Conservation (phyloP, 2,888 invertebrate species). For the Drosophila emarginata region DNA sequence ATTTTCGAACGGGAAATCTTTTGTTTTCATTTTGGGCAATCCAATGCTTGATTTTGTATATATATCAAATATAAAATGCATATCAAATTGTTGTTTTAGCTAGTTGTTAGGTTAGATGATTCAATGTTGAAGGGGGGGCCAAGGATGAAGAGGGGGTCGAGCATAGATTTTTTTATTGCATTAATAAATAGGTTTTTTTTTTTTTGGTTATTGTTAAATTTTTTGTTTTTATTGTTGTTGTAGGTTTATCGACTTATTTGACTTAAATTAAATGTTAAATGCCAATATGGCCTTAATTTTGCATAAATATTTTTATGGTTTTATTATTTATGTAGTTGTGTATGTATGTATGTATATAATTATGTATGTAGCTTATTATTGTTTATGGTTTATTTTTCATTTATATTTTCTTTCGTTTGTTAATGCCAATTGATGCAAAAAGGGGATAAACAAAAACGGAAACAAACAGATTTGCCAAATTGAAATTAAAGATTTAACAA, state of each 20-base stretch:
- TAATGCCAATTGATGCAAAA: conserved; percentile 46
- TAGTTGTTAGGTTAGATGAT: conserved; percentile 21
- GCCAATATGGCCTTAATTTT: conserved; percentile 68
- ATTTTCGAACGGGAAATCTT: conserved; percentile 33
- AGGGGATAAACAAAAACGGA: conserved; percentile 14
- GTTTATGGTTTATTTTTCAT: conserved; percentile 43
- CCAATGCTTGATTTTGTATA: conserved; percentile 21
- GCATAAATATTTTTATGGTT: conserved; percentile 46
- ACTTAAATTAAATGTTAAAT: conserved; percentile 28
- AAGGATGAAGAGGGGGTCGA: conserved; percentile 24
- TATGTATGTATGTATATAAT: conserved; percentile 33
- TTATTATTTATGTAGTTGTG: conserved; percentile 23
- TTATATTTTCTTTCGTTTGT: conserved; percentile 9
- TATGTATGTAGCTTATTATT: conserved; percentile 56
- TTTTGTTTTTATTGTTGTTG: conserved; percentile 9
- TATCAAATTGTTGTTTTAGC: conserved; percentile 54
- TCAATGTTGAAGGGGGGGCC: conserved; percentile 4
- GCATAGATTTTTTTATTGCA: conserved; percentile 36
- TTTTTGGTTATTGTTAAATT: conserved; percentile 5
- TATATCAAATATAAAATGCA: conserved; percentile 72
- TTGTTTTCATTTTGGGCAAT: conserved; percentile 3
- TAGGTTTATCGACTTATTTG: conserved; percentile 18
- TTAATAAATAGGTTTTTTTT: conserved; percentile 18
- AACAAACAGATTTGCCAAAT: conserved; percentile 20
- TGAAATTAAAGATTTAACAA: conserved; percentile 53